Evolutionary conservation across 35 echinoderm and acorn worm species (phyloP), one percentile per base, ranked within the genome.

Genomic region (Chiridota heheva): DNA sequence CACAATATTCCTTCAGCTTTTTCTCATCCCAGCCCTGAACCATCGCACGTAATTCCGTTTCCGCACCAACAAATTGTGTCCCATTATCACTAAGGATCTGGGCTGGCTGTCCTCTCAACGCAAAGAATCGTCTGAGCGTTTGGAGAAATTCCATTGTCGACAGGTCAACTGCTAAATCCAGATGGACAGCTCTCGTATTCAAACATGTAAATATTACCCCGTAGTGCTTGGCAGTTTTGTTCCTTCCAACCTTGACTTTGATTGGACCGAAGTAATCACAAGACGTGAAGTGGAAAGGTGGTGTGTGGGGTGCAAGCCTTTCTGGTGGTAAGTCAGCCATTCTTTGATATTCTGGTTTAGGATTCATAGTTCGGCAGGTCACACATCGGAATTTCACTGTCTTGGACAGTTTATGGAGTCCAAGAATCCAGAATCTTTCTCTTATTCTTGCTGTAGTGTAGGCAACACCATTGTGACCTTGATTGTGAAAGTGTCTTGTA

Each of bases 111-210:
- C 81, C 87, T 71, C 47, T 49, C 4, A 84, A 2, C 5, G 88
- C 73, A 80, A 86, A 73, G 35, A 86, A 91, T 58, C 82, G 13
- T 0, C 83, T 16, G 0, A 91, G 63, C 2, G 74, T 51, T 51
- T 80, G 82, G 5, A 91, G 2, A 37, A 86, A 86, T 67, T 91
- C 82, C 82, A 91, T 91, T 16, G 89, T 73, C 2, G 82, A 86
- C 26, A 53, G 86, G 30, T 91, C 82, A 1, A 57, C 63, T 16
- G 89, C 82, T 0, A 86, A 1, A 32, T 86, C 75, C 33, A 91
- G 57, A 36, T 86, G 89, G 2, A 86, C 89, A 44, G 82, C 82
- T 32, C 89, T n/a, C 0, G 63, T 91, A 44, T 91, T 86, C 16
- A 86, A 27, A 72, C 82, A 91, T 1, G 89, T 91, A 16, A 86